These are phyloP conservation scores for Epinephelus malabaricus DNA, from an alignment of 2,797 vertebrate species.

Conservation along the genomic window DNA sequence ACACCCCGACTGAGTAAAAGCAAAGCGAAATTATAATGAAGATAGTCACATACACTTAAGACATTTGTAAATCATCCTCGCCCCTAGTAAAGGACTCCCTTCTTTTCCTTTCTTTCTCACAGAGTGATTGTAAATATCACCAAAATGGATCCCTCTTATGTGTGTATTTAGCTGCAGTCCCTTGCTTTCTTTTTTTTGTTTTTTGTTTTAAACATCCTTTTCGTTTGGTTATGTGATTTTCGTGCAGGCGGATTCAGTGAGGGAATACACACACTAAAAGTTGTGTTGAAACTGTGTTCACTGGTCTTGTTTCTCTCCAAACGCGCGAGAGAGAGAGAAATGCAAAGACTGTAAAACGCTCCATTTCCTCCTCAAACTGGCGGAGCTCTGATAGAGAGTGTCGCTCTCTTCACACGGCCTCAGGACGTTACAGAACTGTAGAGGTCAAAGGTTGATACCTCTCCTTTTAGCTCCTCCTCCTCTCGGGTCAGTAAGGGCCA, in stretches of 20 bases:
- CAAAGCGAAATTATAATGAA: slow-evolving; percentile 80
- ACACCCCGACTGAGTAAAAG: slow-evolving; percentile 78
- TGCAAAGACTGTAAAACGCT: slow-evolving; percentile 71
- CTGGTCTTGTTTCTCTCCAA: slow-evolving; percentile 74
- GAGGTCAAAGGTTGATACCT: slow-evolving; percentile 79
- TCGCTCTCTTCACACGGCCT: slow-evolving; percentile 73
- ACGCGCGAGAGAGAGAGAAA: slow-evolving; percentile 51
- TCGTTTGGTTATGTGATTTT: slow-evolving; percentile 79
- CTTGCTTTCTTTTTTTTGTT: slow-evolving; percentile 60
- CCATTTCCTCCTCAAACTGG: slow-evolving; percentile 57
- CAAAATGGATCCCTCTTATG: slow-evolving; percentile 78
- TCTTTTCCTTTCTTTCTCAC: slow-evolving; percentile 77
- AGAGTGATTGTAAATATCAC: slow-evolving; percentile 88
- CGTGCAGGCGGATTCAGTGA: slow-evolving; percentile 83
- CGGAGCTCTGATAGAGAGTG: slow-evolving; percentile 63
- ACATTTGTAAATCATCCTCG: slow-evolving; percentile 82
- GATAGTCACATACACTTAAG: slow-evolving; percentile 73
- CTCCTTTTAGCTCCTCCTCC: slow-evolving; percentile 76
- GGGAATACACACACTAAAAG: slow-evolving; percentile 86
- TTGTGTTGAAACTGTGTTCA: slow-evolving; percentile 85
- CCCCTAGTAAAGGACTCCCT: slow-evolving; percentile 70
- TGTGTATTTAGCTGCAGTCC: slow-evolving; percentile 83
- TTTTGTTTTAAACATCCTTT: slow-evolving; percentile 56
- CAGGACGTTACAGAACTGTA: slow-evolving; percentile 79
- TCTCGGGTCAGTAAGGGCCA: slow-evolving; percentile 61